Evolutionary conservation across 2,797 vertebrate genomes (phyloP).

Genomic region (Heteromormyrus szaboi): DNA sequence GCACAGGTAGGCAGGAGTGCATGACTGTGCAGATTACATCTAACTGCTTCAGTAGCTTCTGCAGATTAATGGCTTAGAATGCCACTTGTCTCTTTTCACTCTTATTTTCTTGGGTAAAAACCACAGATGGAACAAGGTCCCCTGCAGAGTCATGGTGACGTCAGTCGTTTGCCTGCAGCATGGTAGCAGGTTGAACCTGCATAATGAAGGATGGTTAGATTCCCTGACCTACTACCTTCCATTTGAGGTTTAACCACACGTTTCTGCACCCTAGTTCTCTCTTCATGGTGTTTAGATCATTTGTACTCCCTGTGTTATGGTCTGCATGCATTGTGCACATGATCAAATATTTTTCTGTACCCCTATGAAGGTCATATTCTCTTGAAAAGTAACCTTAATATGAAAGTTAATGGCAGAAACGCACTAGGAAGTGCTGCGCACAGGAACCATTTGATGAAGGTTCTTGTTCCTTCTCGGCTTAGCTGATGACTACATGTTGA

Average conservation of each 20-base stretch:
- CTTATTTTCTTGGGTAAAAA: not conserved
- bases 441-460: not conserved
- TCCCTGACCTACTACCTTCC: not conserved
- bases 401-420: not conserved
- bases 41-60: not conserved
- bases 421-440: not conserved
- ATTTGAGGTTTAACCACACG: not conserved
- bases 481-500: not conserved
- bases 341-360: not conserved
- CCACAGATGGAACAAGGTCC: not conserved
- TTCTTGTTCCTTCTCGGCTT: not conserved
- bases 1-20: not conserved
- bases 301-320: not conserved
- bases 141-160: not conserved
- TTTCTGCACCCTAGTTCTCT: not conserved
- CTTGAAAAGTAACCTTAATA: not conserved
- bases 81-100: not conserved
- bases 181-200: not conserved
- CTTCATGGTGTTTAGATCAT: not conserved
- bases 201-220: not conserved
- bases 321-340: not conserved
- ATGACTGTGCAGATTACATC: not conserved
- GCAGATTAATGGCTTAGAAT: not conserved
- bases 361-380: not conserved
- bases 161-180: not conserved